Conservation (phyloP, 2,797 vertebrate species). For the Naso thynnoides region DNA sequence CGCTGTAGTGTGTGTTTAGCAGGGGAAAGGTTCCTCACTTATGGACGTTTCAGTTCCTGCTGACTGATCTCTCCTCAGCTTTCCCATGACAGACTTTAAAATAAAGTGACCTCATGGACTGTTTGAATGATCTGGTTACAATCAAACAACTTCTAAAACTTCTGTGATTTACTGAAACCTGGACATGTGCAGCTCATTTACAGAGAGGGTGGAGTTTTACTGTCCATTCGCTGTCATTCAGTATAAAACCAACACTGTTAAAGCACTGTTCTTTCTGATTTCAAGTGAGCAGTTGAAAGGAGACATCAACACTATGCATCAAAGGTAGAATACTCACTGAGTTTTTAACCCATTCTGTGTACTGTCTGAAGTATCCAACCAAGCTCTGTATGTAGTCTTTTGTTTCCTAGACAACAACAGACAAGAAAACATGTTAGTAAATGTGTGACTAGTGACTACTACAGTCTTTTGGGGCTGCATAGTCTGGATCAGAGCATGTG, state of each 20-base stretch:
- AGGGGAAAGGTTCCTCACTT: neutral
- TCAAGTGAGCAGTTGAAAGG: neutral
- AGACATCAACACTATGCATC: neutral
- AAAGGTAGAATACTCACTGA: conserved; percentile 85
- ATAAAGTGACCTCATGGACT: conserved; percentile 8
- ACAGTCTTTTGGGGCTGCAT: neutral
- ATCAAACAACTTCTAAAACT: neutral
- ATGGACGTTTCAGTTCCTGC: neutral
- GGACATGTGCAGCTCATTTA: neutral
- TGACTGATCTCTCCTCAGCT: neutral
- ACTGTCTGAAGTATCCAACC: conserved; percentile 90
- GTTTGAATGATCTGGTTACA: neutral
- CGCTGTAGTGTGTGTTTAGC: neutral
- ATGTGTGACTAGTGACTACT: conserved; percentile 19
- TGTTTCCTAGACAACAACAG: conserved; percentile 85
- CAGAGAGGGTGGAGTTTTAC: neutral
- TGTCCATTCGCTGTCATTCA: neutral
- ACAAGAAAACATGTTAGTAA: conserved; percentile 14
- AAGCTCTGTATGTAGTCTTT: conserved; percentile 86
- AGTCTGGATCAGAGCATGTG: no score
- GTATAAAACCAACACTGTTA: neutral
- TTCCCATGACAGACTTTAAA: conserved; percentile 9
- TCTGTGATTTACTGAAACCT: neutral
- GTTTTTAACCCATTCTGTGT: conserved; percentile 89
- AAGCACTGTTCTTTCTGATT: neutral